Evolutionary conservation across 92 coral and sea anemone genomes (phyloP).

Genomic region (Actinostola sp.): DNA sequence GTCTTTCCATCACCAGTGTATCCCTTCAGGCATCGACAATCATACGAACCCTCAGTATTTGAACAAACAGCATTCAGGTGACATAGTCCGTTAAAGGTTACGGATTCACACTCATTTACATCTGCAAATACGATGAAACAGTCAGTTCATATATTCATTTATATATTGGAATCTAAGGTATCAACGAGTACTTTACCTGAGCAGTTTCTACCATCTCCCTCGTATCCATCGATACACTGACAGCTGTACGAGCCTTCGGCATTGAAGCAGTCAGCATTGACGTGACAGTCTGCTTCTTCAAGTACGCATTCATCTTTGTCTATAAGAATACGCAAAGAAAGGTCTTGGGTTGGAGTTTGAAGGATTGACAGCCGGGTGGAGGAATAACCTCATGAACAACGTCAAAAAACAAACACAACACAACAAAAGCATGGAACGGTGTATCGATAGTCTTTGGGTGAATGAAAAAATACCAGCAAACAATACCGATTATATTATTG

Average conservation of each 20-base stretch:
- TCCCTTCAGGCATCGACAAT: slow-evolving; percentile 66
- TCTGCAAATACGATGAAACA: slow-evolving; percentile 3
- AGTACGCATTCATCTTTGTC: slow-evolving; percentile 21
- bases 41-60: slow-evolving; percentile 58
- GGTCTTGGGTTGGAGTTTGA: no score
- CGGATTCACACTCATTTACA: slow-evolving; percentile 46
- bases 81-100: slow-evolving; percentile 39
- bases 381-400: not conserved
- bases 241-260: slow-evolving; percentile 67
- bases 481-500: no score
- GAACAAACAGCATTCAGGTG: slow-evolving; percentile 64
- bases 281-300: slow-evolving; percentile 11
- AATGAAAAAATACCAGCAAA: no score
- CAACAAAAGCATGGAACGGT: no score
- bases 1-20: slow-evolving; percentile 57
- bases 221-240: slow-evolving; percentile 50
- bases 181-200: slow-evolving; percentile 36
- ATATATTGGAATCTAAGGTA: not conserved
- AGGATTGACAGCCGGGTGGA: not conserved
- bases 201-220: slow-evolving; percentile 69
- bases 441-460: no score
- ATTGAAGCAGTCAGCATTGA: slow-evolving; percentile 67
- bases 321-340: no score
- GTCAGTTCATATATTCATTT: not conserved
- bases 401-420: no score